Conservation (phyloP, 2,113 vertebrate genomes). For the Phyllopteryx taeniolatus region DNA sequence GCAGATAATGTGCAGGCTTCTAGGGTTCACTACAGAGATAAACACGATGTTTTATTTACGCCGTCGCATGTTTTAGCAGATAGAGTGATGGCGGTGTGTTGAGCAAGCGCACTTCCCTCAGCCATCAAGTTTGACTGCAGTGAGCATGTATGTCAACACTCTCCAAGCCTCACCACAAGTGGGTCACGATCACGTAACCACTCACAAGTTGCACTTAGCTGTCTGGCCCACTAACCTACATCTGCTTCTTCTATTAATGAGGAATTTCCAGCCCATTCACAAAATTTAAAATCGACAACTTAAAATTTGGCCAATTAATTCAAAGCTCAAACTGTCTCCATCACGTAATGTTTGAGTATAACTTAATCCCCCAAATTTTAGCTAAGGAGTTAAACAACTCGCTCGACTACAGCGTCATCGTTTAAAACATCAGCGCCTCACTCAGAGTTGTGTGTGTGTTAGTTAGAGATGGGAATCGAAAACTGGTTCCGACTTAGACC, state of each 20-base stretch:
- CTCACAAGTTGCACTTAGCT: conserved; percentile 26
- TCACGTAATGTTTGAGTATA: too few species aligned
- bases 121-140: neutral
- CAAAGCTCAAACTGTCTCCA: too few species aligned
- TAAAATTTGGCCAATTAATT: too few species aligned
- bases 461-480: too few species aligned
- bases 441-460: too few species aligned
- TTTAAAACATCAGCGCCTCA: too few species aligned
- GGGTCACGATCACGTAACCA: conserved; percentile 56
- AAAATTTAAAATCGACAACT: too few species aligned
- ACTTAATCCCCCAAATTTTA: too few species aligned
- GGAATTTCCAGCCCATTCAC: neutral
- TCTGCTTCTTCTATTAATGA: conserved; percentile 20
- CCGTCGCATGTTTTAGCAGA: neutral
- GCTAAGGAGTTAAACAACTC: too few species aligned
- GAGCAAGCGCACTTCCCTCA: conserved; percentile 1
- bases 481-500: too few species aligned
- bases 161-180: conserved; percentile 23
- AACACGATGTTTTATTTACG: neutral
- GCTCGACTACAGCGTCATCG: too few species aligned
- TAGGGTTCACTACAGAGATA: too few species aligned
- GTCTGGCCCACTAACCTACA: conserved; percentile 59
- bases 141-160: neutral
- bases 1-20: neutral
- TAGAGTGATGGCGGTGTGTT: neutral